These are phyloP conservation scores for Brachionus koreanus DNA, from an alignment of 1,140 invertebrate genomes.

Conservation along the genomic window DNA sequence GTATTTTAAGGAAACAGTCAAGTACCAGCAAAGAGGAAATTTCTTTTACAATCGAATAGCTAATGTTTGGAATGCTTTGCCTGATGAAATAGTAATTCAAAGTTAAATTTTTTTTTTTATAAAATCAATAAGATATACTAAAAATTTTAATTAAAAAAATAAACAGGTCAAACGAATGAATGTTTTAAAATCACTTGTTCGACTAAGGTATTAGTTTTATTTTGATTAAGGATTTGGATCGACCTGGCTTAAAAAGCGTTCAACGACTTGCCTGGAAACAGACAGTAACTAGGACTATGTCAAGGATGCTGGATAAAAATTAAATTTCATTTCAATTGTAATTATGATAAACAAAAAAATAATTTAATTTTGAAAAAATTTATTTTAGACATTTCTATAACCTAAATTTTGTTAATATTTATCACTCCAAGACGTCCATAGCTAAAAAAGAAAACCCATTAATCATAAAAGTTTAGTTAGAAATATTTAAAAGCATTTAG, in stretches of 20 bases:
- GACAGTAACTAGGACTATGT: background rate
- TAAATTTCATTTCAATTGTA: background rate
- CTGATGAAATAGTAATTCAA: too few species aligned
- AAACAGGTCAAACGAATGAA: background rate
- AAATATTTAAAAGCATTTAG: background rate
- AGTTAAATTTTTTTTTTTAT: too few species aligned
- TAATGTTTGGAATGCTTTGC: too few species aligned
- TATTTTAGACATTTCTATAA: constrained; percentile 18
- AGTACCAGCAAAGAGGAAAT: too few species aligned
- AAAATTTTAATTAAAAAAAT: too few species aligned
- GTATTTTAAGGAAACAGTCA: too few species aligned
- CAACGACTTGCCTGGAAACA: background rate
- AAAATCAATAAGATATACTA: too few species aligned
- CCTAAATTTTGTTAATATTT: constrained; percentile 2
- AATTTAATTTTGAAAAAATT: constrained; percentile 11
- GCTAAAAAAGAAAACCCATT: background rate
- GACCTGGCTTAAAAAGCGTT: background rate
- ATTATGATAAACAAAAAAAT: constrained; percentile 24
- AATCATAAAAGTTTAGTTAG: constrained; percentile 26
- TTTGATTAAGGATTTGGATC: background rate
- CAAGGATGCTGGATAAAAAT: background rate
- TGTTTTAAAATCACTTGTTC: background rate
- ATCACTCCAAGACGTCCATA: background rate
- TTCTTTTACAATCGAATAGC: too few species aligned
- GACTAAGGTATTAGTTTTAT: background rate